A percentile compares a stretch with the other conserved stretches of the same genome.
phyloP scores from a whole-genome alignment of 2,113 vertebrate species.

The Micronycteris hirsuta region DNA sequence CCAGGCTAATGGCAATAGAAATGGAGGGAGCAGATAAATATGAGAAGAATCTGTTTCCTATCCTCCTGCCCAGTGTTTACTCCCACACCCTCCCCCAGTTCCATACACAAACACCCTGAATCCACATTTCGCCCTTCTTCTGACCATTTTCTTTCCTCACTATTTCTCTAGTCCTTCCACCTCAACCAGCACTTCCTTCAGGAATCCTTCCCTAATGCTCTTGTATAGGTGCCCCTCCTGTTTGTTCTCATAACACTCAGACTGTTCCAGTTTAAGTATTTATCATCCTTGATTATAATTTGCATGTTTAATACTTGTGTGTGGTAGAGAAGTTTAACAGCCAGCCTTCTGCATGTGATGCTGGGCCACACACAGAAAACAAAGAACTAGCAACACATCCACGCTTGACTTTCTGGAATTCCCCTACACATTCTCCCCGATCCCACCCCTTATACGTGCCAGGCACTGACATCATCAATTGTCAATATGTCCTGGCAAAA shows the following conservation, averaged over 20 bases:
- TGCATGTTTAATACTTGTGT: background rate
- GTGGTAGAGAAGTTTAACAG: background rate
- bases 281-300: background rate
- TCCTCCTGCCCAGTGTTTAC: background rate
- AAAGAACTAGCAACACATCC: background rate
- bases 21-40: background rate
- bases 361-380: background rate
- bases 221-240: background rate
- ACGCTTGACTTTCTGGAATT: background rate
- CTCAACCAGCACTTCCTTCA: background rate
- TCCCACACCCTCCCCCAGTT: background rate
- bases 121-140: background rate
- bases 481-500: background rate
- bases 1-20: background rate
- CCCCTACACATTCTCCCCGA: background rate
- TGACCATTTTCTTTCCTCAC: background rate
- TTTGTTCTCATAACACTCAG: background rate
- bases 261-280: background rate
- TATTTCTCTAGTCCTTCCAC: background rate
- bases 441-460: background rate
- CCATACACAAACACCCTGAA: background rate
- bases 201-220: background rate
- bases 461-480: background rate
- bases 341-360: background rate
- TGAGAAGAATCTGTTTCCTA: background rate